Base-by-base conservation (phyloP, 2,888 invertebrate genomes). In the Anodontia alba region DNA sequence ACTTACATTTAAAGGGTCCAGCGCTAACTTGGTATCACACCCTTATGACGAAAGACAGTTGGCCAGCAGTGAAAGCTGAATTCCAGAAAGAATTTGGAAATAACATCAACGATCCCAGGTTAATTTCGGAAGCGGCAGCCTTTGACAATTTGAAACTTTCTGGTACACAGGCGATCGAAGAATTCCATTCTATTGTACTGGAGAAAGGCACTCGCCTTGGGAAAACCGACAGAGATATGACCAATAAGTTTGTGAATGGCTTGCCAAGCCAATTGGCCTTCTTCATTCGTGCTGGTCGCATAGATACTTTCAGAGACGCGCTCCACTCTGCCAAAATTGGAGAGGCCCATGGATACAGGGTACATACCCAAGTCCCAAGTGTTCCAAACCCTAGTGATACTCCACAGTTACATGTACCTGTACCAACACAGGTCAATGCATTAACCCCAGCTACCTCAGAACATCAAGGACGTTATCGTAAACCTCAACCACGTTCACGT, bases 1-100 rank as follows among this genome's bases (percentile, higher is more conserved):
- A 54, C 23, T 43, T 72, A 20, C 72, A 54, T n/a, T 33, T 72
- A 17, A 33, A 33, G 17, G 72, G 72, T 10, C 51, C 72, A 31
- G 72, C 54, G 17, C 54, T 72, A 5, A 49, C 54, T 7, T 72
- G 51, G 72, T 72, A 54, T 38, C 33, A 67, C 36, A 23, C 3
- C 20, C 20, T 67, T 8, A 7, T 38, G 8, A 36, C 23, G 7
- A 31, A 36, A 38, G 38, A 38, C 15, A 36, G 36, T 1, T 67
- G 67, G 67, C 5, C 33, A n/a, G 23, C 67, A n/a, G 67, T 67
- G 8, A 36, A 42, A 38, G 36, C 67, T 36, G 33, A 5, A 12
- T 67, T 67, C 29, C 7, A 36, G n/a, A 20, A 3, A 8, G 67
- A 67, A 67, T 67, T n/a, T 23, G 8, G 36, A n/a, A 36, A 36